Evolutionary conservation across 2,888 invertebrate genomes (phyloP), one percentile per base, ranked within the genome.

Genomic region (Ethmia dodecea): DNA sequence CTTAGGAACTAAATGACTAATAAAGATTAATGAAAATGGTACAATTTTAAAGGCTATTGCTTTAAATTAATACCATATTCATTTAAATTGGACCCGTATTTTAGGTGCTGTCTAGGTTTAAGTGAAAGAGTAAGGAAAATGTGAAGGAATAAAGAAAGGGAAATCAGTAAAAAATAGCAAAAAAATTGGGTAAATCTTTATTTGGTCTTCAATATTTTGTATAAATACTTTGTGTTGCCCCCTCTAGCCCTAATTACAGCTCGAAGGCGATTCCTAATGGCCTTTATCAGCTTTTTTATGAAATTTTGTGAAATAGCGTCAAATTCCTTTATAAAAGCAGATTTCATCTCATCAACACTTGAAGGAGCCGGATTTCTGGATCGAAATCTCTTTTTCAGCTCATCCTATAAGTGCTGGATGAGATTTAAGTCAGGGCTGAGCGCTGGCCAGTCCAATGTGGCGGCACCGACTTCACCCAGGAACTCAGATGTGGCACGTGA

Each of bases 371-470:
- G 12, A 26, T 26, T 26, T 26, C 26, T 3, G 11, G 26, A 10
- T 30, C 35, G 13, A 27, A 35, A 26, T 13, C 30, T 14, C 24
- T 27, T 20, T 35, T 35, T 39, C 24, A 39, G 32, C 28, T 35
- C 15, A 33, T 30, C 35, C 33, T 33, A 33, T 20, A 33, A 30
- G 15, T 36, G 36, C 26, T 40, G 33, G 11, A 36, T 40, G 6
- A 30, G 36, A 30, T 40, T 36, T 20, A 33, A 33, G 40, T 36
- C 33, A 13, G 33, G 30, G 31, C 36, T 36, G 10, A 22, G 3
- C 28, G 20, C 3, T 11, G 5, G 13, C 2, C 49, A 33, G 39
- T 12, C 24, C n/a, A 27, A 26, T 15, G 28, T 26, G 47, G 27
- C 8, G 1, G n/a, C n/a, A n/a, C n/a, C n/a, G n/a, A n/a, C n/a